phyloP scores from a whole-genome alignment of 2,888 invertebrate genomes.

The Graphium colonna region DNA sequence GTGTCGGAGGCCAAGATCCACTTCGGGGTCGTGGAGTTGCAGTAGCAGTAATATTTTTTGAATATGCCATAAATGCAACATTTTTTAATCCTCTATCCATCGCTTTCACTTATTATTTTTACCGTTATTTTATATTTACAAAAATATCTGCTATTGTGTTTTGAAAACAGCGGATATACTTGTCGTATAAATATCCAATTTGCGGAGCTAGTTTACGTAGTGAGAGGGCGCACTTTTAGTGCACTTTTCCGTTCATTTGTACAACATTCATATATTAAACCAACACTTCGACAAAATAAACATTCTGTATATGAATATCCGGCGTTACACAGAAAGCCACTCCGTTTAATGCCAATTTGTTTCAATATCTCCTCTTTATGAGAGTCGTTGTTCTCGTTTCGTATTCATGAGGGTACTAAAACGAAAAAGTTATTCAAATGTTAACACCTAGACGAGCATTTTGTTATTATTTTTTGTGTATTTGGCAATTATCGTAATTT shows the following conservation, averaged over 20 bases:
- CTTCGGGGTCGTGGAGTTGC: too few relatives aligned
- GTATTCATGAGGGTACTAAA: neutral
- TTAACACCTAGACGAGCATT: neutral
- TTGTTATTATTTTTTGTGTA: too few relatives aligned
- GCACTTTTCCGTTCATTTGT: neutral
- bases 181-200: too few relatives aligned
- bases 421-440: neutral
- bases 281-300: neutral
- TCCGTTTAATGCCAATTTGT: neutral
- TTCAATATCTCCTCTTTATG: constrained; percentile 1
- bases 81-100: too few relatives aligned
- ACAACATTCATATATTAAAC: neutral
- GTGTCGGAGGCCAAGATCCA: too few relatives aligned
- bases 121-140: neutral
- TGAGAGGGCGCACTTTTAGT: neutral
- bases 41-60: too few relatives aligned
- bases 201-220: too few relatives aligned
- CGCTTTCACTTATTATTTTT: neutral
- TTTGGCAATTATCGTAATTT: too few relatives aligned
- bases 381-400: neutral
- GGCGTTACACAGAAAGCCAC: neutral
- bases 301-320: neutral
- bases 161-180: too few relatives aligned
- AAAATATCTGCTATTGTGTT: too few relatives aligned
- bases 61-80: too few relatives aligned